Conservation (phyloP, 2,113 vertebrate species). For the Pterophyllum scalare region DNA sequence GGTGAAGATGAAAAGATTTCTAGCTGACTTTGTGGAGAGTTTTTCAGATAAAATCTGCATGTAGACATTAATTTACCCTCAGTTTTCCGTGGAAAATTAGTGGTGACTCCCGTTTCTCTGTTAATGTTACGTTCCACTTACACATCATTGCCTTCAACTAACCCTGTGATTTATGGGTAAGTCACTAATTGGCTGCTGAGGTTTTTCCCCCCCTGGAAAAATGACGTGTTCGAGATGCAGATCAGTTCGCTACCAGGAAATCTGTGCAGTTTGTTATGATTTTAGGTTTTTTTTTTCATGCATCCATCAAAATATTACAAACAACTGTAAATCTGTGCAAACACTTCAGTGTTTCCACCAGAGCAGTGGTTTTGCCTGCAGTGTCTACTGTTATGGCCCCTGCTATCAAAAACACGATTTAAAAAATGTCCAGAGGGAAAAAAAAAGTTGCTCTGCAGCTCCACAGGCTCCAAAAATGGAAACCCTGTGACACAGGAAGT, state of each 20-base stretch:
- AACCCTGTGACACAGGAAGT: no score
- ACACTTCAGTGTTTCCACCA: constrained; percentile 1
- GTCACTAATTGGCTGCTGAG: background rate
- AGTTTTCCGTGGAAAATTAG: background rate
- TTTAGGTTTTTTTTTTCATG: background rate
- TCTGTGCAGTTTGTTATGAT: background rate
- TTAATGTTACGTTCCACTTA: background rate
- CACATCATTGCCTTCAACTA: background rate
- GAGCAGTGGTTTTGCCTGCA: background rate
- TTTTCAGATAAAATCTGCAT: constrained; percentile 3
- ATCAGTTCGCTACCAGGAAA: background rate
- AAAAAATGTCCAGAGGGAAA: background rate
- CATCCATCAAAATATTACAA: background rate
- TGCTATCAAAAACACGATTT: background rate
- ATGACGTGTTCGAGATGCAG: background rate
- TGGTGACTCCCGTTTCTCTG: background rate
- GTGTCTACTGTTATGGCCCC: background rate
- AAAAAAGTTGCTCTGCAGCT: background rate
- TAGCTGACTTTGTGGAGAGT: background rate
- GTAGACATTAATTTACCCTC: background rate
- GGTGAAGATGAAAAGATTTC: background rate
- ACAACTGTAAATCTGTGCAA: background rate
- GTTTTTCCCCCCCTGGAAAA: background rate
- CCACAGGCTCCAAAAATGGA: background rate
- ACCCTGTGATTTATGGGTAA: background rate